These are phyloP conservation scores for Catajapyx aquilonaris DNA, from an alignment of 1,140 invertebrate species.

Conservation along the genomic window DNA sequence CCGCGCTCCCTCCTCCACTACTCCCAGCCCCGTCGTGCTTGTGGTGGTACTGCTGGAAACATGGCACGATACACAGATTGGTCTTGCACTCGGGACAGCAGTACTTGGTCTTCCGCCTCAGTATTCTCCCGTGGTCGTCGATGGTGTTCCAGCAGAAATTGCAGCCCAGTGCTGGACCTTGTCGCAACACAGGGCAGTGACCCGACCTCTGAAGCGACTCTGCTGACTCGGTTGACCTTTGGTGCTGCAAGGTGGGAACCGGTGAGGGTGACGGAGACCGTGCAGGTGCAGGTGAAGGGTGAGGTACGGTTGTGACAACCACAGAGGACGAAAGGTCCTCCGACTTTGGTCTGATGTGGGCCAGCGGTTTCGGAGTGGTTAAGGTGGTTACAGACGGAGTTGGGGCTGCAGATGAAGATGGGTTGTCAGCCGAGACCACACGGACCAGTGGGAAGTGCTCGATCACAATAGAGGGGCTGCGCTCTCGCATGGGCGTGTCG, in stretches of 20 bases:
- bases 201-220: constrained; percentile 20
- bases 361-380: no score
- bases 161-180: constrained; percentile 58
- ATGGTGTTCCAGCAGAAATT: constrained; percentile 77
- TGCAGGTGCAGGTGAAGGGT: no score
- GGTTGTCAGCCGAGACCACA: no score
- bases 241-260: background rate
- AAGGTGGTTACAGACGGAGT: no score
- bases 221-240: background rate
- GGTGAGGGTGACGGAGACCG: background rate
- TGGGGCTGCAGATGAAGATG: no score
- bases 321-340: no score
- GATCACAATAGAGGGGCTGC: constrained; percentile 20
- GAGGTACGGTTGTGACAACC: no score
- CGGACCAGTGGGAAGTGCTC: no score
- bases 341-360: no score
- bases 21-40: constrained; percentile 4
- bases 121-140: constrained; percentile 50
- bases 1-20: no score
- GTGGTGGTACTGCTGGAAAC: constrained; percentile 61
- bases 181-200: constrained; percentile 54
- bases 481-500: no score
- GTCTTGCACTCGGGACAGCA: constrained; percentile 69
- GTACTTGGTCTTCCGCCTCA: constrained; percentile 65
- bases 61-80: constrained; percentile 66